Evolutionary conservation across 2,888 invertebrate species (phyloP), one percentile per base, ranked within the genome.

Genomic region (Zhengitettix transpicula): DNA sequence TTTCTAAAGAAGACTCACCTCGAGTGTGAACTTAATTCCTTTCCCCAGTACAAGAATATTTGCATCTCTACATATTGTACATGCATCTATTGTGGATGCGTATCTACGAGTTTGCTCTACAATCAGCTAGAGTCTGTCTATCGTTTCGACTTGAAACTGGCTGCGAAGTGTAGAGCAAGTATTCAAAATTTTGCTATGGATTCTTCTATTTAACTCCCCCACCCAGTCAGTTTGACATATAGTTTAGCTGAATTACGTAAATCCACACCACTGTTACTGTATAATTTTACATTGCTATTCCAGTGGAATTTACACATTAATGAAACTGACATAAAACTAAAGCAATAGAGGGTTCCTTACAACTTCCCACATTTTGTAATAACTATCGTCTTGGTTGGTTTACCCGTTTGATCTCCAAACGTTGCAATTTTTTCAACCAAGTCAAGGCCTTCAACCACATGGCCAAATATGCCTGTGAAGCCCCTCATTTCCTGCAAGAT

Each of bases 401-500:
- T 87, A 62, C 88, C 87, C 64, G 85, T 82, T 66, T 83, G 81
- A 74, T 87, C 87, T 66, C 87, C 87, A 67, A 81, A 82, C 68
- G 84, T 83, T 66, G 86, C 84, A 67, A 88, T 84, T 71, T 85
- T 84, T 71, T 87, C 88, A 62, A 88, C 82, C 67, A 88, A 76
- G 68, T 87, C 87, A 64, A 89, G 76, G 16, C 88, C 88, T 68
- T 88, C 87, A 66, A 88, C 81, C 14, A 89, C 87, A 73, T 83
- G 83, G 44, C 84, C 89, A 71, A 89, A 89, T 65, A 89, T 88
- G 52, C 85, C 88, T 9, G 88, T 87, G 73, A 89, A 89, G 53
- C 86, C 86, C 63, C 87, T 79, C 85, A 87, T 88, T 71, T 89
- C 87, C 66, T 86, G 84, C 68, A 89, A 74, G 66, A 89, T 85